phyloP scores from a whole-genome alignment of 2,888 invertebrate genomes.

The Orchesella flavescens region DNA sequence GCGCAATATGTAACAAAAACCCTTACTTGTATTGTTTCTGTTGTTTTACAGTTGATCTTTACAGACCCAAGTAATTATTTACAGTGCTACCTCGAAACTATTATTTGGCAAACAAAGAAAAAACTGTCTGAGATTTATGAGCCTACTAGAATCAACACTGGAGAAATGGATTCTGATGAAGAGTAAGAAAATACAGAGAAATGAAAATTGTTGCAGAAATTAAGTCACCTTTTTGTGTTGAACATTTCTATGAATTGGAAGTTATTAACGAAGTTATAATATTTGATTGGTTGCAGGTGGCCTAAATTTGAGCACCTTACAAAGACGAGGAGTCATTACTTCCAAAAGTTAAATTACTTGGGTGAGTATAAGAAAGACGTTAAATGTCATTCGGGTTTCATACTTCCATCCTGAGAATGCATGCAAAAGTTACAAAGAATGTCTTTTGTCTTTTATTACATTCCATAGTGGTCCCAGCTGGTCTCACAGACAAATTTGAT shows the following conservation, averaged over 20 bases:
- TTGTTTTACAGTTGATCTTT: slow-evolving; percentile 45
- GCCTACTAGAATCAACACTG: neutral
- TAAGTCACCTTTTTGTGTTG: too few species aligned
- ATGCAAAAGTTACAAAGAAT: too few species aligned
- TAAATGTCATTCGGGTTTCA: too few species aligned
- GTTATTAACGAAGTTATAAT: too few species aligned
- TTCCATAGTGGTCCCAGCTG: slow-evolving; percentile 27
- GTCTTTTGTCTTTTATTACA: neutral
- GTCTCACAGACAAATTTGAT: slow-evolving; percentile 12
- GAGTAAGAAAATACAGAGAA: too few species aligned
- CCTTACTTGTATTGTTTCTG: too few species aligned
- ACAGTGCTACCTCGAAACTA: slow-evolving; percentile 62
- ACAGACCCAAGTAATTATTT: slow-evolving; percentile 62
- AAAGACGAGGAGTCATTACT: slow-evolving; percentile 38
- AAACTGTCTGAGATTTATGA: slow-evolving; percentile 5
- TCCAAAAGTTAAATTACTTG: slow-evolving; percentile 48
- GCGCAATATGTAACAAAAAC: too few species aligned
- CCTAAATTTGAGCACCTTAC: slow-evolving; percentile 29
- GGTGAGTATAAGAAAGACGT: slow-evolving; percentile 33
- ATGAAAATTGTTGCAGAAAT: too few species aligned
- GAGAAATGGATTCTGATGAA: too few species aligned
- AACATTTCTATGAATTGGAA: too few species aligned
- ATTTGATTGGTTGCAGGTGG: slow-evolving; percentile 44
- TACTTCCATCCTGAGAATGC: too few species aligned
- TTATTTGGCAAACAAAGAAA: slow-evolving; percentile 51